A percentile compares a stretch with the other conserved stretches of the same genome.
phyloP scores from a whole-genome alignment of 2,888 invertebrate species.

The Phrixothrix hirtus region DNA sequence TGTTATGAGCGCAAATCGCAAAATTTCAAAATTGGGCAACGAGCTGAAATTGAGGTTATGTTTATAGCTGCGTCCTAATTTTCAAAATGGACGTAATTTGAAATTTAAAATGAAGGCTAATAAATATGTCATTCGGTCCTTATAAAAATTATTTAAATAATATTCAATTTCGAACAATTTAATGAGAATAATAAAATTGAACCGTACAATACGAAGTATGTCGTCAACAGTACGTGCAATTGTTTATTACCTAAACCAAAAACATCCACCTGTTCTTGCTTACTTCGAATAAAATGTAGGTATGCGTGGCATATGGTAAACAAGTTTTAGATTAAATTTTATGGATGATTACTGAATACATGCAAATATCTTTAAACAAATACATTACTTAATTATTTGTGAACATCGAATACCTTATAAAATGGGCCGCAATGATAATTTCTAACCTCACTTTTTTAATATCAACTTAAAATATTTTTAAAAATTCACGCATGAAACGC shows the following conservation, averaged over 20 bases:
- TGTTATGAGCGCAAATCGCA: no score
- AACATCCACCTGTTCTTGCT: constrained; percentile 32
- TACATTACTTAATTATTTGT: no score
- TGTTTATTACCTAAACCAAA: constrained; percentile 34
- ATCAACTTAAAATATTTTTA: constrained; percentile 24
- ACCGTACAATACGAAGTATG: neutral
- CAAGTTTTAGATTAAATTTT: constrained; percentile 10
- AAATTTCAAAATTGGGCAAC: no score
- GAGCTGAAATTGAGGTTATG: no score
- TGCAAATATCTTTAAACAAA: neutral
- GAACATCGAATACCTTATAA: no score
- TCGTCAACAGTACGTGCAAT: constrained; percentile 5
- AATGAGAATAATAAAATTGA: constrained; percentile 2
- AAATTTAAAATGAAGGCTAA: no score
- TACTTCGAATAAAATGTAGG: constrained; percentile 23
- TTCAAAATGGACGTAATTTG: no score
- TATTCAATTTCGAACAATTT: neutral
- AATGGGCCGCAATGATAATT: neutral
- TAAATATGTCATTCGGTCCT: no score
- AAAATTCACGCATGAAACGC: constrained; percentile 7
- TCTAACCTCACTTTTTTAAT: constrained; percentile 26
- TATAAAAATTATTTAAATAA: neutral
- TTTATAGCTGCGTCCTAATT: no score
- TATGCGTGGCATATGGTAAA: constrained; percentile 30
- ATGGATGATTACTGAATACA: constrained; percentile 9